These are phyloP conservation scores for Geotrupes spiniger DNA, from an alignment of 2,888 invertebrate genomes.

Conservation along the genomic window DNA sequence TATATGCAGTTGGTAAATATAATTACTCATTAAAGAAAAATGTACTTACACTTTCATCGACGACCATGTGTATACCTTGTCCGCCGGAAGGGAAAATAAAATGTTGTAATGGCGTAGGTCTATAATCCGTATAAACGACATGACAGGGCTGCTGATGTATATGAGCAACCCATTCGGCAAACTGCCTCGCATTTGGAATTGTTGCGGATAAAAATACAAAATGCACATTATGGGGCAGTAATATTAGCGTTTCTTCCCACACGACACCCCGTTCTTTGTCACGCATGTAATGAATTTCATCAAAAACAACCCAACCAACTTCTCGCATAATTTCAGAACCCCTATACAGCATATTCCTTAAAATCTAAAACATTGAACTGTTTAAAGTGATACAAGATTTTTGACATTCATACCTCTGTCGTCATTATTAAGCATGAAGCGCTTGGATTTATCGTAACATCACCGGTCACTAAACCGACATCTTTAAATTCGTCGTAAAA, in stretches of 20 bases:
- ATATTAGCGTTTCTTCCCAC: conserved; percentile 98
- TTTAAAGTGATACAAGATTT: conserved; percentile 1
- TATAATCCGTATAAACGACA: conserved; percentile 97
- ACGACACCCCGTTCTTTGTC: conserved; percentile 99
- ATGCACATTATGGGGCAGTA: conserved; percentile 95
- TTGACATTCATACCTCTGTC: conserved; percentile 72
- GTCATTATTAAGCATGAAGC: conserved; percentile 99
- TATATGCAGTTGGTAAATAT: too few species aligned
- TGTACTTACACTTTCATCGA: conserved; percentile 73
- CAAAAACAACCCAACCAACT: conserved; percentile 99
- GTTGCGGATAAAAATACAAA: conserved; percentile 99
- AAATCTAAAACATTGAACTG: conserved; percentile 61
- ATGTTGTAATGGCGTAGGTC: conserved; percentile 97
- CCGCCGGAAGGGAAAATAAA: conserved; percentile 97
- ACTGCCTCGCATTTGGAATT: conserved; percentile 97
- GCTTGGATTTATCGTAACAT: conserved; percentile 97
- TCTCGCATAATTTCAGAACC: conserved; percentile 99
- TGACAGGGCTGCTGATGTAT: conserved; percentile 96
- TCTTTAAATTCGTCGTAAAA: conserved; percentile 96
- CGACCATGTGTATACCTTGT: conserved; percentile 93
- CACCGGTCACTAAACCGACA: conserved; percentile 97
- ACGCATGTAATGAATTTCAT: conserved; percentile 99
- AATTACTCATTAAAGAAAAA: too few species aligned
- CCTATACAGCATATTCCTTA: conserved; percentile 96
- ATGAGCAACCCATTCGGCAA: conserved; percentile 91